Base-by-base conservation (phyloP, 1,140 invertebrate genomes). In the Babylonia areolata region DNA sequence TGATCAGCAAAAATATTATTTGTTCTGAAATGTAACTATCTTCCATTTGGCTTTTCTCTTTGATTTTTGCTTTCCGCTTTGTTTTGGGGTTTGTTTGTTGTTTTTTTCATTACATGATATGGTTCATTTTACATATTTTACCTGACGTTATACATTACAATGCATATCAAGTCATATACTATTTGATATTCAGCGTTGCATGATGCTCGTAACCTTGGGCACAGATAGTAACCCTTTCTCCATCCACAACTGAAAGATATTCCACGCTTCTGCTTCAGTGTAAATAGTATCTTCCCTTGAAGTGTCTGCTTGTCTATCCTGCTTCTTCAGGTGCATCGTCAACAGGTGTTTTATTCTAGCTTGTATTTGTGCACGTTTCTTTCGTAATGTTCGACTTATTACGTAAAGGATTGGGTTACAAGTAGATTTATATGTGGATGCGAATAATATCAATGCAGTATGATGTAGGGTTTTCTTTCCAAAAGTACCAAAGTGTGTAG, bases 231-330 rank as follows among this genome's bases (percentile, higher is more conserved):
- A 23, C 28, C 58, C 58, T 28, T 64, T n/a, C 12, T 11, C 58
- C 0, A 64, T 23, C 58, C 58, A 64, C 58, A 64, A 11, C 58
- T 64, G 58, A 23, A 64, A 64, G 15, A 64, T 12, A 23, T 23
- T 64, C 58, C 58, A 64, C 28, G 58, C 58, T 64, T 64, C 58
- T 6, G 12, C 28, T 28, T 64, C 58, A 5, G 58, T 64, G 23
- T 81, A 33, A 69, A 17, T 35, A 88, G 86, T 20, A 69, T 73
- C 37, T 84, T 75, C 1, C 87, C 33, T 77, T 86, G 82, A 15
- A 89, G 64, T 77, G 46, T 33, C 31, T 37, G 31, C 3, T 28
- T 64, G 15, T 23, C 5, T 12, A 64, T 23, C 5, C 58, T 20
- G 58, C 28, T 64, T 64, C 58, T 2, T 64, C 28, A 0, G 58